Percentiles rank a stretch among this genome's conserved stretches.
Conservation (phyloP, 2,888 invertebrate genomes). For the Stictocephala bisonia region DNA sequence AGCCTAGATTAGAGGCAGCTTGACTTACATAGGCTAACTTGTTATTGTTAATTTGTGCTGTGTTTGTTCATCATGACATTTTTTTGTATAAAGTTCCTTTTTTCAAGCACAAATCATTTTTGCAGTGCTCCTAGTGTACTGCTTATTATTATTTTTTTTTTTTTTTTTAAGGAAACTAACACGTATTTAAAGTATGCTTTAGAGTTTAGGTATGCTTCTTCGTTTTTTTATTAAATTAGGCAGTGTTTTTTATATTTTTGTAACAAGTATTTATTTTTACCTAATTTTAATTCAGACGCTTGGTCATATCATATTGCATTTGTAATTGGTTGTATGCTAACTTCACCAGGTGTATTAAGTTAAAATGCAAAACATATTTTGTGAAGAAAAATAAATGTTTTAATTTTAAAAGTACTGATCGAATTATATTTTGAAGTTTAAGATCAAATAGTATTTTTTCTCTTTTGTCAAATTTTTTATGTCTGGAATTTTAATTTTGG, state of each 20-base stretch:
- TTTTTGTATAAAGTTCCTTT: constrained; percentile 42
- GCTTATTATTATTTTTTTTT: no score
- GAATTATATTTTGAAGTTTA: no score
- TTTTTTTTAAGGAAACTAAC: no score
- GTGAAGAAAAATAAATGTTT: no score
- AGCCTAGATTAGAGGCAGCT: constrained; percentile 28
- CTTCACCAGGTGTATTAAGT: no score
- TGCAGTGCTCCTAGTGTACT: background rate
- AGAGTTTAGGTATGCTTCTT: constrained; percentile 17
- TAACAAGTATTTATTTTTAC: constrained; percentile 31
- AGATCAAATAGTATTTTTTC: no score
- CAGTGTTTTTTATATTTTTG: constrained; percentile 38
- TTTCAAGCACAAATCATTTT: constrained; percentile 23
- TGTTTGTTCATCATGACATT: constrained; percentile 21
- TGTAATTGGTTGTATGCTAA: no score
- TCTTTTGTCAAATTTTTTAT: no score
- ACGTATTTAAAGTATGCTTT: constrained; percentile 29
- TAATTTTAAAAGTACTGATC: no score
- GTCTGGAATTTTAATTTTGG: no score
- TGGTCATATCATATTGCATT: constrained; percentile 16
- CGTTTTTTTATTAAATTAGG: constrained; percentile 18
- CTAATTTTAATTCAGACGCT: no score
- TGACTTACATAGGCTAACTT: constrained; percentile 28
- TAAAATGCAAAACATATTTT: no score
- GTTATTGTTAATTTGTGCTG: constrained; percentile 31